Evolutionary conservation across 2,797 vertebrate species (phyloP).

Genomic region (Glyptemys insculpta): DNA sequence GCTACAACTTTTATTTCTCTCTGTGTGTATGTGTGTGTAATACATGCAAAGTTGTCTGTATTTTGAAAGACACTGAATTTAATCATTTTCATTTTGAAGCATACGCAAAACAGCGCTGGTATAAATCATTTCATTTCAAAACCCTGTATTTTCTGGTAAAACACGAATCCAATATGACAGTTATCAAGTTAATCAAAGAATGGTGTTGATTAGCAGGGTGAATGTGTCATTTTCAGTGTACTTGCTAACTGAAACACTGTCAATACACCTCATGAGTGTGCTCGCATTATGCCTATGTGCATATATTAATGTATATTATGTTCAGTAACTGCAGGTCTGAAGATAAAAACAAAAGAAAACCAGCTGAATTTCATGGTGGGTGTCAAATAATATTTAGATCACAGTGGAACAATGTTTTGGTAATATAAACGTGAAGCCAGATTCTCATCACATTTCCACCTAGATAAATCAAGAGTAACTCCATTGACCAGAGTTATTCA

Average conservation of each 20-base stretch:
- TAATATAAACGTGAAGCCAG: not conserved
- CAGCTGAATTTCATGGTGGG: not conserved
- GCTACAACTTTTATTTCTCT: not conserved
- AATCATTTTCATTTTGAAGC: not conserved
- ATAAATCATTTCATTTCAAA: constrained; percentile 17
- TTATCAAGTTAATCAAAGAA: constrained; percentile 12
- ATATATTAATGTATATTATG: not conserved
- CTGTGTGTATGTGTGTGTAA: not conserved
- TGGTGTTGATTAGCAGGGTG: constrained; percentile 19
- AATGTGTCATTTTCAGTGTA: not conserved
- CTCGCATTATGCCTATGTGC: not conserved
- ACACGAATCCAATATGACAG: not conserved
- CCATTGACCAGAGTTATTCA: not conserved
- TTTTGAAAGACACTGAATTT: not conserved
- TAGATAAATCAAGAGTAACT: not conserved
- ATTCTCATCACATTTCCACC: not conserved
- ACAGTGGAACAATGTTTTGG: not conserved
- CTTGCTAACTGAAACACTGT: not conserved
- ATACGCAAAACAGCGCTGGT: not conserved
- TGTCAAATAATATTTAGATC: not conserved
- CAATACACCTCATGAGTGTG: not conserved
- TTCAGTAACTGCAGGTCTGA: constrained; percentile 19
- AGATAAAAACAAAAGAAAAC: not conserved
- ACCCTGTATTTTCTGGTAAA: not conserved
- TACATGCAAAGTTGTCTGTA: not conserved